phyloP scores from a whole-genome alignment of 2,888 invertebrate genomes.

The Epinotia bilunana region DNA sequence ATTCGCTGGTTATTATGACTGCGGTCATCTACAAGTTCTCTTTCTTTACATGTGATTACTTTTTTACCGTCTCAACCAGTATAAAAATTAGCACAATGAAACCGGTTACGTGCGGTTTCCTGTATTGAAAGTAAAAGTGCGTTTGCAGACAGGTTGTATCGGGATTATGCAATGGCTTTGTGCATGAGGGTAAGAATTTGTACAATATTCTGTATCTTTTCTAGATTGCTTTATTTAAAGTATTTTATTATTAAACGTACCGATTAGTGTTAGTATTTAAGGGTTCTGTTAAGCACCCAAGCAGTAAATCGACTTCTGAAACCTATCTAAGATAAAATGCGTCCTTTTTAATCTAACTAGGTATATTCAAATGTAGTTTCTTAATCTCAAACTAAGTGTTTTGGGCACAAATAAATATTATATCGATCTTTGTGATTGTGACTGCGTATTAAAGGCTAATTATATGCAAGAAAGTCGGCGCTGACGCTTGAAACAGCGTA shows the following conservation, averaged over 20 bases:
- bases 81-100: conserved; percentile 16
- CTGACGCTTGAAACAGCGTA: too few relatives aligned
- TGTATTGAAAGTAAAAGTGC: conserved; percentile 33
- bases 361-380: too few relatives aligned
- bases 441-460: background rate
- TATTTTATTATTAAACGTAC: too few relatives aligned
- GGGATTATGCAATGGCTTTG: conserved; percentile 28
- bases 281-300: too few relatives aligned
- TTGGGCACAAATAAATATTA: too few relatives aligned
- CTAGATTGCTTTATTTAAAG: background rate
- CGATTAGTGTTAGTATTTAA: too few relatives aligned
- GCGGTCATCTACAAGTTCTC: background rate
- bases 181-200: conserved; percentile 14
- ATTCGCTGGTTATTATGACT: too few relatives aligned
- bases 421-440: too few relatives aligned
- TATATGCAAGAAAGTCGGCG: background rate
- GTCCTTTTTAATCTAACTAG: too few relatives aligned
- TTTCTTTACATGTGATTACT: background rate
- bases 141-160: conserved; percentile 19
- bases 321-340: too few relatives aligned
- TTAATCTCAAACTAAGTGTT: too few relatives aligned
- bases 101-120: conserved; percentile 19
- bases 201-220: background rate
- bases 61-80: background rate
- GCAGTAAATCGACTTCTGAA: too few relatives aligned